Base-by-base conservation (phyloP, 2,113 vertebrate genomes). In the Cariama cristata region DNA sequence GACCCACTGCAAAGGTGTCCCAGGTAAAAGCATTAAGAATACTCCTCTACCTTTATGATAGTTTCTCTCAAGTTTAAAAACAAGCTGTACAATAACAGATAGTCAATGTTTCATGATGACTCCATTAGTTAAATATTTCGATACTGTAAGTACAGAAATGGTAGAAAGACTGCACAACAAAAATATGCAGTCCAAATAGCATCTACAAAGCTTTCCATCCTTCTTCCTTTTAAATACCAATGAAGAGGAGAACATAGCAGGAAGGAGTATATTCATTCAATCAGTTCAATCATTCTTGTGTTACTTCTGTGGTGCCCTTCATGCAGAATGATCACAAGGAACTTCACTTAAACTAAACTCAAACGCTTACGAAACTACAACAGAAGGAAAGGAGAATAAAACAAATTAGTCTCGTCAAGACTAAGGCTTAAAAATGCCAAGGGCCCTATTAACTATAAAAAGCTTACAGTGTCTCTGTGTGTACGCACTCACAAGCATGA, bases 301-400 rank as follows among this genome's bases (percentile, higher is more conserved):
- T 66, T 85, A 66, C 35, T 94, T 92, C 71, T 66, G 28, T 33
- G 35, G 20, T 83, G 85, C 63, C 86, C 95, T 97, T 97, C 93
- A 93, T 84, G 92, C 88, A 79, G 60, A 59, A 88, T 80, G 92
- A 97, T 97, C 89, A 93, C 79, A 92, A 97, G 79, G 47, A 96
- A 80, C 81, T 97, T 97, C 93, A 95, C 40, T 96, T 86, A 89
- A 95, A 97, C 79, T 90, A 91, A 97, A 88, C 89, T 94, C 24
- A 90, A 83, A 89, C 1, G 0, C 52, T 98, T 96, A 91, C 83
- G 87, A 95, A 92, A 97, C 16, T 79, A 80, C 91, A 94, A 94
- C 93, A 97, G 97, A 97, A 97, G 96, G 90, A 88, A 97, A 89
- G 50, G 32, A 96, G 74, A 96, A 97, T 97, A 96, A 98, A 98